Evolutionary conservation across 1,140 invertebrate species (phyloP).

Genomic region (Cotesia chilonis): DNA sequence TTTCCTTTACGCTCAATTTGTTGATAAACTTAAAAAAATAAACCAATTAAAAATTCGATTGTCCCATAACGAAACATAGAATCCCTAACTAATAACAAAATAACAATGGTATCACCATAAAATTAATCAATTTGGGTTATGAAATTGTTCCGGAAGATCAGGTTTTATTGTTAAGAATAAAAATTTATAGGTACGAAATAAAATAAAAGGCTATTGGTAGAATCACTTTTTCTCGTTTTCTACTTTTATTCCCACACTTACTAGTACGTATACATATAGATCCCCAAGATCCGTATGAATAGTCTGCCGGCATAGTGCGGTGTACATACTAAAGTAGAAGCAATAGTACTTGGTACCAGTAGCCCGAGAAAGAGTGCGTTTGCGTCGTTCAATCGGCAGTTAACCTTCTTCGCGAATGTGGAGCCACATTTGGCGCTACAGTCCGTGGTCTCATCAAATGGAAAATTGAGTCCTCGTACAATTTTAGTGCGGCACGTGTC

Average conservation of each 20-base stretch:
- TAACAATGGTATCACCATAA: no score
- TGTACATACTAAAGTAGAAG: no score
- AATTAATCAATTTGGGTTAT: not conserved
- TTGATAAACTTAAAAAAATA: no score
- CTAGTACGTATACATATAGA: not conserved
- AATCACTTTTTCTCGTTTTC: constrained; percentile 3
- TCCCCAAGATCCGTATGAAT: no score
- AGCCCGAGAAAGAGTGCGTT: constrained; percentile 33
- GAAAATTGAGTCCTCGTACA: constrained; percentile 56
- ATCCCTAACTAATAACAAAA: no score
- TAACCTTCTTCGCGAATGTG: constrained; percentile 37
- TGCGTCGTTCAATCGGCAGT: constrained; percentile 43
- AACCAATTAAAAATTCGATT: no score
- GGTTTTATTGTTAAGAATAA: not conserved
- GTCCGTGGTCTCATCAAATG: constrained; percentile 47
- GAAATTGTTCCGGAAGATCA: constrained; percentile 8
- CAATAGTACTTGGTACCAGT: no score
- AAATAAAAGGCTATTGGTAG: not conserved
- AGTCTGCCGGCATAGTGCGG: no score
- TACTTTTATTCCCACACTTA: not conserved
- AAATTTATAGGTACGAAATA: not conserved
- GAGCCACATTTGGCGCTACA: constrained; percentile 35
- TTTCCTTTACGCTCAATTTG: no score
- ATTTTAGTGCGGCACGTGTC: constrained; percentile 57
- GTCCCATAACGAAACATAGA: no score